These are phyloP conservation scores for Tiliacea citrago DNA, from an alignment of 2,888 invertebrate genomes.

Conservation along the genomic window DNA sequence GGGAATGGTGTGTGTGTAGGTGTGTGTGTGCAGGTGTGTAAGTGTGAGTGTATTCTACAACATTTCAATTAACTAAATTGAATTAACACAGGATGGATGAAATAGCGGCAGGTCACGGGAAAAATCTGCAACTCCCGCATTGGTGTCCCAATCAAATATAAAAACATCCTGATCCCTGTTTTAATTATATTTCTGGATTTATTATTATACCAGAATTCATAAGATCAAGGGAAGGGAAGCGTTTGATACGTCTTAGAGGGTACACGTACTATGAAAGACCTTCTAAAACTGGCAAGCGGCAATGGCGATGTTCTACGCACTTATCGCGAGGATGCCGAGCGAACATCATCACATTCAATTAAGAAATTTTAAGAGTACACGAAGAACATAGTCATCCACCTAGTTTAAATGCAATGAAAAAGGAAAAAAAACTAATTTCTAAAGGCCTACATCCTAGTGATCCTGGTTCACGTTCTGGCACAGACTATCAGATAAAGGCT, in stretches of 20 bases:
- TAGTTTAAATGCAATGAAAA: neutral
- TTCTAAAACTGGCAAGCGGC: constrained; percentile 54
- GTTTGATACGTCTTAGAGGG: constrained; percentile 66
- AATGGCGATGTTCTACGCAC: constrained; percentile 81
- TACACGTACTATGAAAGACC: constrained; percentile 70
- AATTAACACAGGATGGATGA: too few species aligned
- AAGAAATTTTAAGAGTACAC: constrained; percentile 59
- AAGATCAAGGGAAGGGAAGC: constrained; percentile 63
- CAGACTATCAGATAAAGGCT: too few species aligned
- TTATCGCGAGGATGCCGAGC: constrained; percentile 70
- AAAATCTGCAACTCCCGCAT: too few species aligned
- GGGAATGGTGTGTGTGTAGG: too few species aligned
- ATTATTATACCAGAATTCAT: constrained; percentile 51
- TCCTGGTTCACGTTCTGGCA: neutral
- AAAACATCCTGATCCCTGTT: neutral
- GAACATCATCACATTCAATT: constrained; percentile 65
- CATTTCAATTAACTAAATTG: too few species aligned
- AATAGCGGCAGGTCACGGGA: too few species aligned
- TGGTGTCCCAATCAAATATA: too few species aligned
- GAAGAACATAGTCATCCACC: constrained; percentile 48
- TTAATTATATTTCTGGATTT: neutral
- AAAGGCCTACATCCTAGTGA: too few species aligned
- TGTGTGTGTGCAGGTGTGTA: too few species aligned
- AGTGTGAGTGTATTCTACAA: too few species aligned
- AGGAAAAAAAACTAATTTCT: neutral